A percentile compares a stretch with the other conserved stretches of the same genome.
Conservation (phyloP, 2,888 invertebrate genomes). For the Petrolisthes cinctipes region DNA sequence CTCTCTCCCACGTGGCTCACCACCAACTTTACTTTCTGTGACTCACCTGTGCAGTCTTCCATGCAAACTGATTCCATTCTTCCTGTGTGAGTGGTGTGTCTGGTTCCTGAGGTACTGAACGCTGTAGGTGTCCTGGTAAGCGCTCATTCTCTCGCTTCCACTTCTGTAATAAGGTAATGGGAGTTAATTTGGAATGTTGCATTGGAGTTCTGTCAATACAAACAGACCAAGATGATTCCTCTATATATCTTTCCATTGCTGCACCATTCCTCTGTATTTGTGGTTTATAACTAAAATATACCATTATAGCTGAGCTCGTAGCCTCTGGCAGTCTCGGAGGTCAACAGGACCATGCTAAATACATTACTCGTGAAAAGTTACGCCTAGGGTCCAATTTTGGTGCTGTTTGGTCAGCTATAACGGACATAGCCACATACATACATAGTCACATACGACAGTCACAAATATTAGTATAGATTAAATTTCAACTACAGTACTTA, state of each 20-base stretch:
- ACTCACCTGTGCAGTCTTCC: conserved; percentile 74
- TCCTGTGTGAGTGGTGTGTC: conserved; percentile 70
- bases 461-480: not conserved
- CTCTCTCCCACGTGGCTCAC: not conserved
- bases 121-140: conserved; percentile 73
- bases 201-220: too few relatives aligned
- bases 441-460: not conserved
- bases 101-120: conserved; percentile 74
- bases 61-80: conserved; percentile 74
- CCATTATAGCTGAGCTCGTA: too few relatives aligned
- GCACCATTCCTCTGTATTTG: not conserved
- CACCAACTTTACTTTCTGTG: not conserved
- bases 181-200: too few relatives aligned
- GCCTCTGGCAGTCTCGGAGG: too few relatives aligned
- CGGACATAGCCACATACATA: too few relatives aligned
- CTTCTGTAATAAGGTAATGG: conserved; percentile 70
- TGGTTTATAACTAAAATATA: not conserved
- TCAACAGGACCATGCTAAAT: too few relatives aligned
- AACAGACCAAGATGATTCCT: too few relatives aligned
- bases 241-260: too few relatives aligned
- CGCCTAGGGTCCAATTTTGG: too few relatives aligned
- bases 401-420: too few relatives aligned
- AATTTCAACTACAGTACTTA: not conserved
- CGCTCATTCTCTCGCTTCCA: conserved; percentile 77
- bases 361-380: too few relatives aligned